These are phyloP conservation scores for Vulpes lagopus DNA, from an alignment of 2,113 vertebrate genomes.

Conservation along the genomic window DNA sequence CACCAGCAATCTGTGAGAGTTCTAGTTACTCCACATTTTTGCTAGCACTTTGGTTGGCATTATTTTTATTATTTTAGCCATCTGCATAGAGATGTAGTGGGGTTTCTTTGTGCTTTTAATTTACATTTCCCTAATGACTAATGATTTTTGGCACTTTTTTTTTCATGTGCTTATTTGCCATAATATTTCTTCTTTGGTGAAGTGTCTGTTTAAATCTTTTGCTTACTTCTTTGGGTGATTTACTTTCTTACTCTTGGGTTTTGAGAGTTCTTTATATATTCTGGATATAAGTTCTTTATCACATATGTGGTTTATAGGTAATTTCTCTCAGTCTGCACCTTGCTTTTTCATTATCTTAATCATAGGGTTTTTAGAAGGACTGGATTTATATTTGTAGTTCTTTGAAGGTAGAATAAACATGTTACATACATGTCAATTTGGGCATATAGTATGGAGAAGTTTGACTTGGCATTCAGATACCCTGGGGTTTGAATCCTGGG, in stretches of 20 bases:
- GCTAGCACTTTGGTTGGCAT: background rate
- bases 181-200: background rate
- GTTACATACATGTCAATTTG: background rate
- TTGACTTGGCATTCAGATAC: background rate
- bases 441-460: background rate
- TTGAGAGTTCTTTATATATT: background rate
- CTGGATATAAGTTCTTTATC: background rate
- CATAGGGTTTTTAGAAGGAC: background rate
- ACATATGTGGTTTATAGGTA: background rate
- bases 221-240: background rate
- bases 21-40: background rate
- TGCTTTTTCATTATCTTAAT: conserved; percentile 8
- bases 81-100: background rate
- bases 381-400: background rate
- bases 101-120: background rate
- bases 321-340: background rate
- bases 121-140: background rate
- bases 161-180: background rate
- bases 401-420: background rate
- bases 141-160: background rate
- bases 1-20: background rate
- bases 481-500: background rate
- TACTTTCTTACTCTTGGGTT: background rate
- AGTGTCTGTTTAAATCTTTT: background rate
- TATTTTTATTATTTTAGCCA: conserved; percentile 8